A percentile compares a stretch with the other conserved stretches of the same genome.
Evolutionary conservation across 2,797 vertebrate species (phyloP).

Genomic region (Clarias laeviceps): DNA sequence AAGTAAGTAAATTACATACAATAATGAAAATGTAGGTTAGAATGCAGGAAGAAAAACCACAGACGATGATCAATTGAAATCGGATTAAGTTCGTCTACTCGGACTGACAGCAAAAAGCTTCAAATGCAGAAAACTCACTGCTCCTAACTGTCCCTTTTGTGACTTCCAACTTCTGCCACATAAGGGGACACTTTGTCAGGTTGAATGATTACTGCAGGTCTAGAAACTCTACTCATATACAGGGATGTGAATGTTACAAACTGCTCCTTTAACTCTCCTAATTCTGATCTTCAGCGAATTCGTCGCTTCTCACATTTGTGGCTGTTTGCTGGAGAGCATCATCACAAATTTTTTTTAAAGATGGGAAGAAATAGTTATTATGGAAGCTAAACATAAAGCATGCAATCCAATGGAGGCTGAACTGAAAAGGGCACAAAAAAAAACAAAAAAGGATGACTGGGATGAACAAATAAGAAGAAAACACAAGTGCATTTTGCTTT

Average conservation of each 20-base stretch:
- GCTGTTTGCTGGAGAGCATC: conserved; percentile 45
- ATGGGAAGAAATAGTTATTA: conserved; percentile 55
- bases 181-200: neutral
- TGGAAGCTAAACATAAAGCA: conserved; percentile 69
- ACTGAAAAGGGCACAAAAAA: conserved; percentile 55
- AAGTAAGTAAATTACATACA: conserved; percentile 56
- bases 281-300: neutral
- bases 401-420: conserved; percentile 67
- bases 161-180: neutral
- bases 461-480: conserved; percentile 4
- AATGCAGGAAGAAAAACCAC: conserved; percentile 28
- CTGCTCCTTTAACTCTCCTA: neutral
- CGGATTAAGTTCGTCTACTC: conserved; percentile 1
- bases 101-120: conserved; percentile 54
- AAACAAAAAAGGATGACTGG: conserved; percentile 19
- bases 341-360: neutral
- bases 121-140: conserved; percentile 35
- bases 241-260: too few relatives aligned
- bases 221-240: too few relatives aligned
- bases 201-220: neutral
- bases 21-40: conserved; percentile 37
- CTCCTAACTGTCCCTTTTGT: neutral
- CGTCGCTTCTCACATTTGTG: conserved; percentile 34
- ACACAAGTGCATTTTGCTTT: neutral
- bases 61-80: conserved; percentile 1